Evolutionary conservation across 2,797 vertebrate genomes (phyloP).

Genomic region (Acanthurus tractus): DNA sequence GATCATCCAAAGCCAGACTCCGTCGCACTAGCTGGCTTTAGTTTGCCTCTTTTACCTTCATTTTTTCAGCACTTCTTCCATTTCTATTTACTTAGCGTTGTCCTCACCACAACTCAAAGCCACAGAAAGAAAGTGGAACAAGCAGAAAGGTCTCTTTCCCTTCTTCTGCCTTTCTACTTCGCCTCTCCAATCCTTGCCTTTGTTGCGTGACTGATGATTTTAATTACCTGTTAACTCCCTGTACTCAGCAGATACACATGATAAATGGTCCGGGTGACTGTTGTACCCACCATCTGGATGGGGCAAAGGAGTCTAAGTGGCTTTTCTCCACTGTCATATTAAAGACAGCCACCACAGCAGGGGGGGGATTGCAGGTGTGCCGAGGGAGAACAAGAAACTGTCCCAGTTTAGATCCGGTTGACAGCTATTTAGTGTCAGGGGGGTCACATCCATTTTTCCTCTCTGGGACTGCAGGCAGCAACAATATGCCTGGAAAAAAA

Average conservation of each 20-base stretch:
- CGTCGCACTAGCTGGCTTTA: constrained; percentile 15
- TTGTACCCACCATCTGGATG: constrained; percentile 79
- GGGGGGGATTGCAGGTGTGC: constrained; percentile 67
- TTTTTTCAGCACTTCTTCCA: constrained; percentile 20
- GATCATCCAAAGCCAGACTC: constrained; percentile 48
- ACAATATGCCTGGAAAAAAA: constrained; percentile 36
- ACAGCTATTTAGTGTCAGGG: constrained; percentile 76
- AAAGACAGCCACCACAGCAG: constrained; percentile 72
- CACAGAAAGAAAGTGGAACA: constrained; percentile 26
- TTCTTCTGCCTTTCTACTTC: constrained; percentile 23
- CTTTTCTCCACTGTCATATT: constrained; percentile 65
- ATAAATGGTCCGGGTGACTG: constrained; percentile 78
- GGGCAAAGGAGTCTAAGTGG: constrained; percentile 67
- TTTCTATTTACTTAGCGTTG: constrained; percentile 3
- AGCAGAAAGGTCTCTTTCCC: constrained; percentile 36
- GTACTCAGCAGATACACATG: constrained; percentile 82
- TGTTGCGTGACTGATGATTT: constrained; percentile 84
- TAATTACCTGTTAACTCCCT: constrained; percentile 85
- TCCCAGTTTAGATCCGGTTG: constrained; percentile 78
- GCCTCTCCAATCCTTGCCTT: constrained; percentile 60
- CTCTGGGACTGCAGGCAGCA: constrained; percentile 50
- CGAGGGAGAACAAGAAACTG: constrained; percentile 68
- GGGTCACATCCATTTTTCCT: constrained; percentile 73
- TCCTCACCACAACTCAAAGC: constrained; percentile 21
- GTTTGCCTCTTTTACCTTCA: constrained; percentile 20